Conservation (phyloP, 2,888 invertebrate genomes). For the Philhelius pedissequus region DNA sequence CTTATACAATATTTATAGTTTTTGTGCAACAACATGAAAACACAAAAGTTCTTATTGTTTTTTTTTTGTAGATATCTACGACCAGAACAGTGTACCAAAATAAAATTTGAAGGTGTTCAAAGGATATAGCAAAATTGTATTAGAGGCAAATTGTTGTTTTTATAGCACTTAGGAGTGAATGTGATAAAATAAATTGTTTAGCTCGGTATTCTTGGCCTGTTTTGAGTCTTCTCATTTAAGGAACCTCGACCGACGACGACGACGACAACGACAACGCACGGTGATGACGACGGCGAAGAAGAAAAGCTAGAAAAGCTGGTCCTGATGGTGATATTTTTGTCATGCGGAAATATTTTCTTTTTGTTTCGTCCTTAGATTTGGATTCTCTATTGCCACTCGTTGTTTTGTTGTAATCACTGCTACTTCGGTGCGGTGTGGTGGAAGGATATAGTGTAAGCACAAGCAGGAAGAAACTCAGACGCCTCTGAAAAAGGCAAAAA, state of each 20-base stretch:
- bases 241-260: neutral
- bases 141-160: slow-evolving; percentile 64
- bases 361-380: slow-evolving; percentile 61
- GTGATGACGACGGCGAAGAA: neutral
- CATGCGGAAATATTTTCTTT: slow-evolving; percentile 68
- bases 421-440: neutral
- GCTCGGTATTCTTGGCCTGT: slow-evolving; percentile 26
- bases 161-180: slow-evolving; percentile 64
- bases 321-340: slow-evolving; percentile 53
- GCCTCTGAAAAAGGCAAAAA: neutral
- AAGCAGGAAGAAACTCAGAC: neutral
- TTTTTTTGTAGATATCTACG: neutral
- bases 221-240: slow-evolving; percentile 28
- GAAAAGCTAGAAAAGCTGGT: neutral
- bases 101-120: slow-evolving; percentile 29
- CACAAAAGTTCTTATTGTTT: neutral
- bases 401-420: slow-evolving; percentile 34
- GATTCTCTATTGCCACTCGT: neutral
- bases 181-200: slow-evolving; percentile 65
- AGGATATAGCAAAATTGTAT: slow-evolving; percentile 51
- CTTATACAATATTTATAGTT: slow-evolving; percentile 26
- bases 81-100: neutral
- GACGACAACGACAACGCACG: neutral
- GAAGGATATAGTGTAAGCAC: neutral
- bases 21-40: slow-evolving; percentile 31